A percentile compares a stretch with the other conserved stretches of the same genome.
These are phyloP conservation scores for Lepus oiostolus DNA, from an alignment of 2,797 vertebrate genomes.

Conservation along the genomic window DNA sequence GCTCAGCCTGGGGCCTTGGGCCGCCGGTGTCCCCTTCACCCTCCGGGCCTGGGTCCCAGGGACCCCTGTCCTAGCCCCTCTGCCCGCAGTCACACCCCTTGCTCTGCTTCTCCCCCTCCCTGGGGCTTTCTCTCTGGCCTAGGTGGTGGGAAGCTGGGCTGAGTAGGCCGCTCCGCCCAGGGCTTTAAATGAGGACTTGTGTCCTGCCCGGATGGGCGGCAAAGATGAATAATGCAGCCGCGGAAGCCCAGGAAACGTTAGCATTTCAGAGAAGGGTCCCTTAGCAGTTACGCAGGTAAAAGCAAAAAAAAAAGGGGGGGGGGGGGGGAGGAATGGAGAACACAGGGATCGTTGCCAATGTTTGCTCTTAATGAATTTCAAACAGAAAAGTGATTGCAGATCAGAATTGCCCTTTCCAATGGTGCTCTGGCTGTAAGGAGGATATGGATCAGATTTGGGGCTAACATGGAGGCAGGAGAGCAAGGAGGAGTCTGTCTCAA, in stretches of 20 bases:
- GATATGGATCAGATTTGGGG: background rate
- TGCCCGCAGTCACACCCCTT: background rate
- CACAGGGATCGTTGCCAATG: background rate
- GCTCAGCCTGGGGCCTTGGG: background rate
- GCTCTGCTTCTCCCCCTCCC: background rate
- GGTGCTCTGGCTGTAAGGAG: background rate
- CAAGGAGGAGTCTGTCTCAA: background rate
- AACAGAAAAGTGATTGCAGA: background rate
- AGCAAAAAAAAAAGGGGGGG: background rate
- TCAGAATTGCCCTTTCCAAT: constrained; percentile 32
- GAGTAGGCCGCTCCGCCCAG: background rate
- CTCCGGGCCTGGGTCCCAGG: background rate
- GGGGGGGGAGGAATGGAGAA: background rate
- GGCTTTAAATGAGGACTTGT: constrained; percentile 54
- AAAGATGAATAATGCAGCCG: constrained; percentile 73
- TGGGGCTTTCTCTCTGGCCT: background rate
- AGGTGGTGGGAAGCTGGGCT: background rate
- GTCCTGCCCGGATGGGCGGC: background rate
- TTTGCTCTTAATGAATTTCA: constrained; percentile 16
- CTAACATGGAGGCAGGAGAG: background rate
- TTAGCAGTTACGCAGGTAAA: background rate
- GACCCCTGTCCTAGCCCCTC: background rate
- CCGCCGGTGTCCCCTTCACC: background rate
- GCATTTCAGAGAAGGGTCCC: constrained; percentile 35
- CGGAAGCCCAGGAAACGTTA: constrained; percentile 54